Evolutionary conservation across 2,888 invertebrate species (phyloP).

Genomic region (Cantharis rustica): DNA sequence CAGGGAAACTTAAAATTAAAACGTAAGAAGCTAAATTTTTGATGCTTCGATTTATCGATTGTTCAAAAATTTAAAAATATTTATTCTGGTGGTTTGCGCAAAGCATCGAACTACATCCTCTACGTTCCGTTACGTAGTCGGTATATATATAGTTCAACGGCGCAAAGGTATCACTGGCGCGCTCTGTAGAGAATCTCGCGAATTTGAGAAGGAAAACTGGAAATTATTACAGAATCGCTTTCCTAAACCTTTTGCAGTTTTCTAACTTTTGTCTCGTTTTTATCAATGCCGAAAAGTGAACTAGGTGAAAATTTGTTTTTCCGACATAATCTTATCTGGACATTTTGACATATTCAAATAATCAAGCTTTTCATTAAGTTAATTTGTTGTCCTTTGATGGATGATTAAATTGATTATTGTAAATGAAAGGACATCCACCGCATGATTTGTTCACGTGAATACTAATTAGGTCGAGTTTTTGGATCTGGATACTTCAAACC

Average conservation of each 20-base stretch:
- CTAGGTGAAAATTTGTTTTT: background rate
- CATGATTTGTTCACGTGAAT: background rate
- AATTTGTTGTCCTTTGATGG: background rate
- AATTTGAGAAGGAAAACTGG: background rate
- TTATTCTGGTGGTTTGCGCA: background rate
- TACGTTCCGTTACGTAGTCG: too few species aligned
- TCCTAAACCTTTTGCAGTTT: background rate
- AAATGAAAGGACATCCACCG: background rate
- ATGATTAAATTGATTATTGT: background rate
- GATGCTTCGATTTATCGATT: background rate
- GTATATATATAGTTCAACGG: background rate
- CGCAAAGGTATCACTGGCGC: background rate
- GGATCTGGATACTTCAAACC: background rate
- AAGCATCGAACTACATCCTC: too few species aligned
- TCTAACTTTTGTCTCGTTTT: background rate
- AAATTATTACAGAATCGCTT: background rate
- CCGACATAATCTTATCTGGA: background rate
- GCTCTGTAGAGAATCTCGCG: background rate
- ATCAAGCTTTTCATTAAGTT: background rate
- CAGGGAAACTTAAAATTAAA: background rate
- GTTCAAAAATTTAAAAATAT: background rate
- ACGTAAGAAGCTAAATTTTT: background rate
- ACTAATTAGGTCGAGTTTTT: background rate
- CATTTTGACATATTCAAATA: background rate
- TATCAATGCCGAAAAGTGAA: background rate